Base-by-base conservation (phyloP, 2,113 vertebrate genomes). In the Bubo blakistoni region DNA sequence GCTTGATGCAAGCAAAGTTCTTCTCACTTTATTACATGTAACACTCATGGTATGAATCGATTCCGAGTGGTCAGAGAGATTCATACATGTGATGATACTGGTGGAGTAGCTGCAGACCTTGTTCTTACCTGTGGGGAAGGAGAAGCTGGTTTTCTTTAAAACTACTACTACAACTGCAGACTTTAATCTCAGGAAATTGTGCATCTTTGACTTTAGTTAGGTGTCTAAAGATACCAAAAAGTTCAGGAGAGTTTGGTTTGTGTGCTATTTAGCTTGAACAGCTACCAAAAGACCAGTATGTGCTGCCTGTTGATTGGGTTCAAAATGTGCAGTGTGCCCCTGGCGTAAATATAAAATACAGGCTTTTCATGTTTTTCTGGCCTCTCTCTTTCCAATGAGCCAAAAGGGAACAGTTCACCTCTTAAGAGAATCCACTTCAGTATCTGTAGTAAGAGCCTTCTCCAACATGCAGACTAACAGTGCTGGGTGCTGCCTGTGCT, bases 401-500 rank as follows among this genome's bases (percentile, higher is more conserved):
- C 63, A 29, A 78, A 83, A 90, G 82, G 44, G 54, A 87, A 22
- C 8, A 44, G 44, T 16, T 86, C 32, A 59, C 11, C 22, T 80
- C 34, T 52, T 47, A 32, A 74, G 55, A 80, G 46, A 59, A 76
- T 54, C 22, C 10, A 19, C 38, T 67, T 74, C 12, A 46, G 67
- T 38, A 16, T 15, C 44, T 47, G 26, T 32, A 29, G 25, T 51
- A 71, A 81, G 29, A 88, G 44, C 27, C 6, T 42, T 57, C 30
- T 70, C 4, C 15, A 57, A 55, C 27, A n/a, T 0, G 2, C 17
- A 54, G 19, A 4, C 5, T 5, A n/a, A 15, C 13, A 27, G 15
- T 42, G 26, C 87, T 52, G 66, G 69, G 38, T 2, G 2, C 42
- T 22, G 40, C 22, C 18, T 18, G 16, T 16, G 25, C n/a, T 52